Evolutionary conservation across 2,113 vertebrate genomes (phyloP), one percentile per base, ranked within the genome.

Genomic region (Oncorhynchus mykiss): DNA sequence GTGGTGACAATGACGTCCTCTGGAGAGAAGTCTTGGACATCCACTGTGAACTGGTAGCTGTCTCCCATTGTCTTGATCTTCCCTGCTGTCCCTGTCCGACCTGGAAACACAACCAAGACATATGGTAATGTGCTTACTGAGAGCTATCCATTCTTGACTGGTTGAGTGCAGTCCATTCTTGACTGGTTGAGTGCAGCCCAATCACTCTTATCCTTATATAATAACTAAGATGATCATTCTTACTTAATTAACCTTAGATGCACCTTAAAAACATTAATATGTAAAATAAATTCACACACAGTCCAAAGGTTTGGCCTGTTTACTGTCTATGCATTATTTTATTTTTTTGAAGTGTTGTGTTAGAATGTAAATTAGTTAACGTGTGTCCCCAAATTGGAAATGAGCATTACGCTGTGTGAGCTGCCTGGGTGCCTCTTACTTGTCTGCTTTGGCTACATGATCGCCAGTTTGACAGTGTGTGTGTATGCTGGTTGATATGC

Each of bases 1-100:
- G 96, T 99, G 89, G 97, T 99, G 85, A 99, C 97, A 0, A 99
- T 96, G 81, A 99, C 96, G 75, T 99, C 97, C 74, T 99, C 97
- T 0, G 97, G 97, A 4, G 96, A 96, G 83, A 99, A 99, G 91
- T 98, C 97, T 1, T 88, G 94, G 82, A 99, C 97, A 0, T 99
- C 97, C 74, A 99, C 97, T 0, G 96, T 96, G 90, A 99, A 99
- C 92, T 99, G 95, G 20, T 99, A 99, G 0, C 95, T 94, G 59
- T 99, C 96, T 18, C 96, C 96, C 1, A 98, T 78, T 18, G 96
- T 95, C 91, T 96, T 98, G 86, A 99, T 94, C 3, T 94, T 95
- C 72, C 96, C 95, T 0, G 86, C 81, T 60, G 82, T 92, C 45
- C 91, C 90, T 0, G 92, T 18, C 1, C 90, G 92, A 78, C 91